These are phyloP conservation scores for Cataglyphis altisquamis DNA, from an alignment of 2,888 invertebrate species.

Conservation along the genomic window DNA sequence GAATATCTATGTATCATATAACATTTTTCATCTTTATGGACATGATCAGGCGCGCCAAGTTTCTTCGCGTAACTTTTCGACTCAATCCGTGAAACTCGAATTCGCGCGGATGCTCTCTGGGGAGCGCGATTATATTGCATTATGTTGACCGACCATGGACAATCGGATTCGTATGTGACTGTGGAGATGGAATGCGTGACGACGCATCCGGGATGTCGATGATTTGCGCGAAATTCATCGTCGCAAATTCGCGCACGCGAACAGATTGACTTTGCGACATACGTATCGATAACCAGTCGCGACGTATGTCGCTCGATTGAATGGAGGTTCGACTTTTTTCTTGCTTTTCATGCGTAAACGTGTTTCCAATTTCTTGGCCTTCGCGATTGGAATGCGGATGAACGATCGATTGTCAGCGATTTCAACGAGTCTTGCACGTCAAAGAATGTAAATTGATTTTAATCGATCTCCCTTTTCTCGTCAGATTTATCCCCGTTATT, in stretches of 20 bases:
- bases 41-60: not conserved
- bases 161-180: slow-evolving; percentile 38
- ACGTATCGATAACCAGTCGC: slow-evolving; percentile 36
- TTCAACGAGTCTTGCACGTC: not conserved
- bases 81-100: not conserved
- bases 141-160: slow-evolving; percentile 28
- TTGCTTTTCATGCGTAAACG: slow-evolving; percentile 14
- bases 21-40: slow-evolving; percentile 1
- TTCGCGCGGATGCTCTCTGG: slow-evolving; percentile 1
- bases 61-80: not conserved
- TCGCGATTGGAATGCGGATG: slow-evolving; percentile 44
- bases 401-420: slow-evolving; percentile 7
- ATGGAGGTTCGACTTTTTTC: slow-evolving; percentile 9
- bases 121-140: slow-evolving; percentile 21
- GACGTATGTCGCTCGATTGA: not conserved
- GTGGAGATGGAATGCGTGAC: slow-evolving; percentile 63
- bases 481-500: not conserved
- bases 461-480: not conserved
- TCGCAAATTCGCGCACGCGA: slow-evolving; percentile 26
- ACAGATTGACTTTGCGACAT: slow-evolving; percentile 28
- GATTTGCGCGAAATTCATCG: slow-evolving; percentile 61
- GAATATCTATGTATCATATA: not conserved
- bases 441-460: not conserved
- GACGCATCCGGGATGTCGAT: slow-evolving; percentile 48
- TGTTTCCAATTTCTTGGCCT: slow-evolving; percentile 29